Evolutionary conservation across 2,888 invertebrate species (phyloP).

Genomic region (Phlogophora meticulosa): DNA sequence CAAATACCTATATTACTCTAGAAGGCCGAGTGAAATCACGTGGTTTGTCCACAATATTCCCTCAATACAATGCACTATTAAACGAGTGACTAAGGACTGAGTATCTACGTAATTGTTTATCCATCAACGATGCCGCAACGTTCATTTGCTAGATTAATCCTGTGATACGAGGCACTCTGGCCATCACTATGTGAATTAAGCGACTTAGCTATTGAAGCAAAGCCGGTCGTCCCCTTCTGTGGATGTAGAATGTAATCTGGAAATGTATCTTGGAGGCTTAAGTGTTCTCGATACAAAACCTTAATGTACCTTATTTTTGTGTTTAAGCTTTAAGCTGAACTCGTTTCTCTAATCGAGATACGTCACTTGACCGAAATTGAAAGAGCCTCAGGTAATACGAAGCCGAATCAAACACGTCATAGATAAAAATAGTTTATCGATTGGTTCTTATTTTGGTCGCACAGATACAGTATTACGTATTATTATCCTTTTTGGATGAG

Average conservation of each 20-base stretch:
- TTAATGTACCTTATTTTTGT: neutral
- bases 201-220: constrained; percentile 1
- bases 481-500: constrained; percentile 3
- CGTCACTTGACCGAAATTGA: neutral
- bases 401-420: neutral
- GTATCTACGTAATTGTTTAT: constrained; percentile 10
- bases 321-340: no score
- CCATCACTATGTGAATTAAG: constrained; percentile 28
- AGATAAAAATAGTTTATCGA: constrained; percentile 16
- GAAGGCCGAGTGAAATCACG: no score
- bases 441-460: constrained; percentile 3
- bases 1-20: neutral
- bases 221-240: constrained; percentile 6
- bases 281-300: neutral
- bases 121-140: constrained; percentile 16
- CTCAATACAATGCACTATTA: constrained; percentile 4
- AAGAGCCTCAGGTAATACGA: constrained; percentile 4
- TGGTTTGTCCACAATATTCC: neutral
- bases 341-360: neutral
- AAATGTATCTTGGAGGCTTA: constrained; percentile 1
- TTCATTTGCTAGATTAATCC: constrained; percentile 49
- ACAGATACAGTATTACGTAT: neutral
- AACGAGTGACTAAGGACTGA: neutral
- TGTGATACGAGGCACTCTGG: constrained; percentile 25
- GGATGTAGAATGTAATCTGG: constrained; percentile 11